These are phyloP conservation scores for Corythornis vintsioides DNA, from an alignment of 2,113 vertebrate species.

Conservation along the genomic window DNA sequence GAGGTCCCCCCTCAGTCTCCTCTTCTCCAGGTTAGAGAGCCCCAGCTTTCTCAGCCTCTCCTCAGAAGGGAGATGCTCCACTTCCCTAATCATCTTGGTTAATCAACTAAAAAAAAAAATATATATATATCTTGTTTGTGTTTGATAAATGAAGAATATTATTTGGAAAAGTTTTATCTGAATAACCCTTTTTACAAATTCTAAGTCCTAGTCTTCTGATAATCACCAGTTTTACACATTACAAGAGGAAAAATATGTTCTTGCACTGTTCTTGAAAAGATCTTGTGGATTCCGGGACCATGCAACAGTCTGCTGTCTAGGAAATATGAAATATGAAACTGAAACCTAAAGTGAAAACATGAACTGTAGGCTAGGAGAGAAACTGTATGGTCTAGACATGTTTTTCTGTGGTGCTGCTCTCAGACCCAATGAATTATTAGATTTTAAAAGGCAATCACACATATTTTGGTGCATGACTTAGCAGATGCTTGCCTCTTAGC, in stretches of 20 bases:
- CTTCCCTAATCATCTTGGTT: no score
- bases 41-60: no score
- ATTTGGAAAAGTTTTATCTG: not conserved
- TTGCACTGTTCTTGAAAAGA: not conserved
- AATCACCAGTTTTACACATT: not conserved
- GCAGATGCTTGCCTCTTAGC: not conserved
- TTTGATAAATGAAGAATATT: not conserved
- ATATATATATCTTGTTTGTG: not conserved
- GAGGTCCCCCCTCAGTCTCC: no score
- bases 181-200: not conserved
- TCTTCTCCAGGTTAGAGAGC: no score
- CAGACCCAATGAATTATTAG: accelerated
- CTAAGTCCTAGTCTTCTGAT: not conserved
- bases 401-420: not conserved
- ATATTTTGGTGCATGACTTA: not conserved
- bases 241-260: not conserved
- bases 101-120: not conserved
- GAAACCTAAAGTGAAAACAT: not conserved
- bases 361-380: not conserved
- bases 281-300: not conserved
- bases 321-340: not conserved
- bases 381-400: not conserved
- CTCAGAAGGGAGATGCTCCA: no score
- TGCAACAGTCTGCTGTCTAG: not conserved
- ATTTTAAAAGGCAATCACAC: not conserved